phyloP scores from a whole-genome alignment of 2,113 vertebrate genomes.

The Solea senegalensis region DNA sequence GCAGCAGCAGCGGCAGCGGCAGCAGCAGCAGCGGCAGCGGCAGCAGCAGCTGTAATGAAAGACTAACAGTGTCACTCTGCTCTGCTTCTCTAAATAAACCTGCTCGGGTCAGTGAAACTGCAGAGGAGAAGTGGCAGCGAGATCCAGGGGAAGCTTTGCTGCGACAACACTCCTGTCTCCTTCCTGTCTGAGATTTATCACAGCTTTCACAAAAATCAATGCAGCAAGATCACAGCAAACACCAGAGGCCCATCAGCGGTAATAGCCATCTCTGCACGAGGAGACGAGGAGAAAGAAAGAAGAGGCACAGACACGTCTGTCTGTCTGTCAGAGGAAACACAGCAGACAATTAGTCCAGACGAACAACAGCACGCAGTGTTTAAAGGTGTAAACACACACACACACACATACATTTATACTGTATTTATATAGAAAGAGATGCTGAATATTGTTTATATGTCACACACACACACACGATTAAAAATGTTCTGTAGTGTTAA shows the following conservation, averaged over 20 bases:
- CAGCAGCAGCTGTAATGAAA: constrained; percentile 48
- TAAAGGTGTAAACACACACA: constrained; percentile 36
- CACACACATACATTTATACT: not conserved
- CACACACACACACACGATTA: constrained; percentile 37
- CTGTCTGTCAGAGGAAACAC: constrained; percentile 64
- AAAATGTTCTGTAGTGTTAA: constrained; percentile 3
- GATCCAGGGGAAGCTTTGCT: constrained; percentile 78
- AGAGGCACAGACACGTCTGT: not conserved
- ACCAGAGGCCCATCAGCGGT: constrained; percentile 74
- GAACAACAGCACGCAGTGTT: not conserved
- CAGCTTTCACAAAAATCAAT: constrained; percentile 81
- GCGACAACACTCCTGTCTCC: constrained; percentile 72
- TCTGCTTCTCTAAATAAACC: constrained; percentile 71
- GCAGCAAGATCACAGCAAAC: constrained; percentile 76
- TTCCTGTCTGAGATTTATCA: constrained; percentile 77
- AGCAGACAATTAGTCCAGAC: constrained; percentile 43
- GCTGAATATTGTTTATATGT: constrained; percentile 32
- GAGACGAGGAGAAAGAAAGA: constrained; percentile 3
- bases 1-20: constrained; percentile 1
- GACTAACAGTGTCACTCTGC: constrained; percentile 28
- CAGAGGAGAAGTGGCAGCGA: constrained; percentile 64
- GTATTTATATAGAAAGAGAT: too few species aligned
- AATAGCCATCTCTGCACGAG: constrained; percentile 63
- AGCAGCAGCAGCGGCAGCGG: not conserved
- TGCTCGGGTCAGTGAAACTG: constrained; percentile 65